Conservation (phyloP, 2,797 vertebrate genomes). For the Pipistrellus pygmaeus region DNA sequence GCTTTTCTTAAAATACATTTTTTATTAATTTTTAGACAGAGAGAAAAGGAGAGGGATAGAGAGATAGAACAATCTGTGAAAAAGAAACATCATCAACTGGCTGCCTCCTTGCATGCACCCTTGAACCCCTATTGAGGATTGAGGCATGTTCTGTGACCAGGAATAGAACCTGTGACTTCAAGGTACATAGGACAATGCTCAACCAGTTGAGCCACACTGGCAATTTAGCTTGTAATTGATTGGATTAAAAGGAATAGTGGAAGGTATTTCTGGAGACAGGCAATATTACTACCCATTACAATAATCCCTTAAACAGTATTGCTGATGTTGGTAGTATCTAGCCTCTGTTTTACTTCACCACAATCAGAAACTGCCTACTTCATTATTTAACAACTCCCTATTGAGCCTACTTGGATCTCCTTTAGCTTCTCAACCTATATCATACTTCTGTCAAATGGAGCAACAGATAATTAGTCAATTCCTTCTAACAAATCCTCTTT, state of each 20-base stretch:
- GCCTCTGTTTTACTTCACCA: background rate
- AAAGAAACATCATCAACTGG: background rate
- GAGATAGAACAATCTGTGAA: background rate
- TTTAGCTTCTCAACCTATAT: background rate
- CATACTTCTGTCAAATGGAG: background rate
- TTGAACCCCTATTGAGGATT: background rate
- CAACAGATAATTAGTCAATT: background rate
- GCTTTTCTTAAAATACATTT: background rate
- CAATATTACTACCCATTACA: background rate
- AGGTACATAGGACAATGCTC: background rate
- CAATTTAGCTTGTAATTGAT: background rate
- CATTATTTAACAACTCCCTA: background rate
- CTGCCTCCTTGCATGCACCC: background rate
- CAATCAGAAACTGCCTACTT: background rate
- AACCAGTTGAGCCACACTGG: background rate
- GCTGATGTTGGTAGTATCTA: background rate
- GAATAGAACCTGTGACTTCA: background rate
- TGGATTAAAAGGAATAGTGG: background rate
- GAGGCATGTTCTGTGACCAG: background rate
- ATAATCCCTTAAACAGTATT: background rate
- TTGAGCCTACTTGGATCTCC: background rate
- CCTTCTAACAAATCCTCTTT: background rate
- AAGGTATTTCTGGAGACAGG: background rate
- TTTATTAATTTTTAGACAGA: background rate
- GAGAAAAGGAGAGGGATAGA: background rate